A percentile compares a stretch with the other conserved stretches of the same genome.
Evolutionary conservation across 2,888 invertebrate species (phyloP).

Genomic region (Mycalesis mineus): DNA sequence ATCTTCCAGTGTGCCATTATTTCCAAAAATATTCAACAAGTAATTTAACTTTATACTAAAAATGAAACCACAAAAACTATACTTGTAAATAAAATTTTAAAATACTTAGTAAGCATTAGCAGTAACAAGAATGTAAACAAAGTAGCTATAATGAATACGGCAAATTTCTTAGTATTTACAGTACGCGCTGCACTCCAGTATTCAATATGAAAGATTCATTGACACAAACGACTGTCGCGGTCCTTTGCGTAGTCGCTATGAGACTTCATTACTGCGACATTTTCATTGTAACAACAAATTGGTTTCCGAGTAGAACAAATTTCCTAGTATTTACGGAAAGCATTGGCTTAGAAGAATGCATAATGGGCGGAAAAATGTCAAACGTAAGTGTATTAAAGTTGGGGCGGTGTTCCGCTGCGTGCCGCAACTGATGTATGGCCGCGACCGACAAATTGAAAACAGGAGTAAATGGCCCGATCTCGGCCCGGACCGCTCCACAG

Average conservation of each 20-base stretch:
- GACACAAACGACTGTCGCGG: neutral
- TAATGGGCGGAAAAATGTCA: slow-evolving; percentile 71
- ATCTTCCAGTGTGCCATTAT: too few species aligned
- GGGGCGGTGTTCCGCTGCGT: slow-evolving; percentile 52
- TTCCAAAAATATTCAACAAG: too few species aligned
- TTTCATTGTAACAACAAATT: slow-evolving; percentile 17
- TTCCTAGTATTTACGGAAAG: slow-evolving; percentile 55
- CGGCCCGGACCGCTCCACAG: slow-evolving; percentile 44
- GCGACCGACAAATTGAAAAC: slow-evolving; percentile 67
- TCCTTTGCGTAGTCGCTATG: neutral
- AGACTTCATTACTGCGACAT: neutral
- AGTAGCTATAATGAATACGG: neutral
- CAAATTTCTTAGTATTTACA: neutral
- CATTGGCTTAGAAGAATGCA: slow-evolving; percentile 64
- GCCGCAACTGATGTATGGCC: slow-evolving; percentile 65
- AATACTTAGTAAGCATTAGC: neutral
- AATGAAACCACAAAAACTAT: too few species aligned
- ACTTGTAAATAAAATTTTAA: too few species aligned
- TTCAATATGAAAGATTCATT: slow-evolving; percentile 1
- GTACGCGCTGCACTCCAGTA: neutral
- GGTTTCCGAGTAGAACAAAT: slow-evolving; percentile 33
- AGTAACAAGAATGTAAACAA: too few species aligned
- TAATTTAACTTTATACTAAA: too few species aligned
- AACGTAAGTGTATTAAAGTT: slow-evolving; percentile 69
- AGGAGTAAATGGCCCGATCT: slow-evolving; percentile 68